Percentiles rank a stretch among this genome's conserved stretches.
Conservation (phyloP, 2,888 invertebrate species). For the Megastigmus dorsalis region DNA sequence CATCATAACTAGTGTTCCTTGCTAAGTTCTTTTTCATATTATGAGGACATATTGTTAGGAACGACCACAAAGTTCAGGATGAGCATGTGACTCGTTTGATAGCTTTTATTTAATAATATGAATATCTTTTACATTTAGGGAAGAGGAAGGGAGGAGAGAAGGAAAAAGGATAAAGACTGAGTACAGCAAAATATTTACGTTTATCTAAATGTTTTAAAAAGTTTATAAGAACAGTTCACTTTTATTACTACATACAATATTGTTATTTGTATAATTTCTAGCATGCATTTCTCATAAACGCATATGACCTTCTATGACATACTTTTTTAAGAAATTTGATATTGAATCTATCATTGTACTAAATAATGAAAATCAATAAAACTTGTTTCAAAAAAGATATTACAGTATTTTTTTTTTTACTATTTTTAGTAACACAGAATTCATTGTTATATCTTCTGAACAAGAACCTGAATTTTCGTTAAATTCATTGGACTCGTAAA, state of each 20-base stretch:
- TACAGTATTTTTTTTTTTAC: constrained; percentile 44
- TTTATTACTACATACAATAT: constrained; percentile 20
- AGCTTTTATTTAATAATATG: constrained; percentile 47
- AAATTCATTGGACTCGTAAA: constrained; percentile 32
- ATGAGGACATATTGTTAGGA: constrained; percentile 52
- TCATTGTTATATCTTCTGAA: constrained; percentile 35
- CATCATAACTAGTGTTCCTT: constrained; percentile 68
- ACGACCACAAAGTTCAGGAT: constrained; percentile 51
- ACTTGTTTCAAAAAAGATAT: constrained; percentile 44
- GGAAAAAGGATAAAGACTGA: constrained; percentile 45
- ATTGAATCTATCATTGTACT: constrained; percentile 32
- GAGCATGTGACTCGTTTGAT: constrained; percentile 51
- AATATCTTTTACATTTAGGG: constrained; percentile 39
- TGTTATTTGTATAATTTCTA: constrained; percentile 36
- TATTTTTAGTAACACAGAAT: constrained; percentile 27
- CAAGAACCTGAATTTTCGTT: constrained; percentile 38
- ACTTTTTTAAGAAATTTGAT: constrained; percentile 27
- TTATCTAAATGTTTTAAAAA: constrained; percentile 23
- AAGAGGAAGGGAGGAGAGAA: constrained; percentile 47
- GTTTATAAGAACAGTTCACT: constrained; percentile 35
- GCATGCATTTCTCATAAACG: constrained; percentile 35
- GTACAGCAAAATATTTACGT: constrained; percentile 25
- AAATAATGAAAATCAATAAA: constrained; percentile 41
- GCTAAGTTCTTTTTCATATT: constrained; percentile 64
- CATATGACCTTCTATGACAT: constrained; percentile 22